Evolutionary conservation across 2,888 invertebrate species (phyloP), one percentile per base, ranked within the genome.

Genomic region (Cephus spinipes): DNA sequence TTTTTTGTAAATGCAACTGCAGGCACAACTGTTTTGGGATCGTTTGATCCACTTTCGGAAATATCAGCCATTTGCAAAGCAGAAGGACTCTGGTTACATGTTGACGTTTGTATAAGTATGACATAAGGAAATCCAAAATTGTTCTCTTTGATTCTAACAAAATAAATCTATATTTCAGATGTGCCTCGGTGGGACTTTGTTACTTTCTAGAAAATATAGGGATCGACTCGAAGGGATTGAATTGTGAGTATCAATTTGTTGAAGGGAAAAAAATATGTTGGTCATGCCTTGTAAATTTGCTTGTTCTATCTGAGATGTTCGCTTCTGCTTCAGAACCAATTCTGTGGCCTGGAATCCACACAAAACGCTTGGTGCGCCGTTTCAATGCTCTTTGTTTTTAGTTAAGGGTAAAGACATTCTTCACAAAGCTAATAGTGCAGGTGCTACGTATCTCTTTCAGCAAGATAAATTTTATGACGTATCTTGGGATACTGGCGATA

Each of bases 281-380:
- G 40, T 40, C 23, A 40, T 6, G n/a, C 31, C 40, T n/a, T 75
- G 9, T 74, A 69, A 12, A 12, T 12, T 40, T 6, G 6, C 9
- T 40, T 40, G 23, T 40, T 23, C 40, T 23, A 0, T 40, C 15
- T 40, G 40, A 6, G 23, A 40, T 23, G 23, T 77, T 75, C 77
- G n/a, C 77, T 81, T 76, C 68, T 40, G 40, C 91, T 92, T 31
- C 90, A 95, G 96, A 85, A 94, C 95, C 0, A 94, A 97, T 87
- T 97, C 97, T 0, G 92, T 97, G 82, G 93, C 96, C 0, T 97
- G 97, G 97, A 97, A 97, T 92, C 96, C 97, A 0, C 97, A 97
- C 91, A 97, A 97, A 90, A 95, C 97, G 93, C 93, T 96, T 15
- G 97, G 97, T 11, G 95, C 95, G 0, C 96, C 97, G 0, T 91